Evolutionary conservation across 2,113 vertebrate species (phyloP).

Genomic region (Stegastes partitus): DNA sequence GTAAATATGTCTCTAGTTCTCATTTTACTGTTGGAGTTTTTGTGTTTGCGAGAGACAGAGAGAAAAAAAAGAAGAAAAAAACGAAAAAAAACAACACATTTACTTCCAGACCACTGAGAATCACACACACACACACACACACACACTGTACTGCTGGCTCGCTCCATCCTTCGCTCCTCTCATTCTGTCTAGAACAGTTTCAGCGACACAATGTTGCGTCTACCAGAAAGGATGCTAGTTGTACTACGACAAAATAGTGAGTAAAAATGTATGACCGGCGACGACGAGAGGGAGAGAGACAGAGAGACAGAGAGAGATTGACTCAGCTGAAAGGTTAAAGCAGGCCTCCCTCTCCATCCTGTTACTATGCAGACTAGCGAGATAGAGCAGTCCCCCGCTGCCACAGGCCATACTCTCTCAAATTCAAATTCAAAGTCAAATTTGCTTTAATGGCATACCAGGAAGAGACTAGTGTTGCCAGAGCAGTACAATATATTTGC

Average conservation of each 20-base stretch:
- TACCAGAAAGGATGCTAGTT: constrained; percentile 20
- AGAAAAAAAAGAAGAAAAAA: not conserved
- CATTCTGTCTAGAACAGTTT: constrained; percentile 14
- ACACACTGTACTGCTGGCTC: constrained; percentile 2
- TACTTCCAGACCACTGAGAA: constrained; percentile 55
- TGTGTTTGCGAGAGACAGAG: constrained; percentile 28
- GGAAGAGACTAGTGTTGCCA: constrained; percentile 45
- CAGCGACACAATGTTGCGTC: not conserved
- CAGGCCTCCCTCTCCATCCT: constrained; percentile 67
- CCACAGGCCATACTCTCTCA: constrained; percentile 68
- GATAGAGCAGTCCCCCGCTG: constrained; percentile 53
- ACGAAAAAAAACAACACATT: constrained; percentile 20
- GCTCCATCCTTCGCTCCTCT: constrained; percentile 12
- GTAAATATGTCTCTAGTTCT: constrained; percentile 53
- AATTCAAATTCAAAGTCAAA: constrained; percentile 71
- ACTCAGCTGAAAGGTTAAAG: constrained; percentile 78
- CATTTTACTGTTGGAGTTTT: constrained; percentile 11
- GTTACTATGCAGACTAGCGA: constrained; percentile 83
- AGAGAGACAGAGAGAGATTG: constrained; percentile 52
- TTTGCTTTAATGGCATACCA: constrained; percentile 58
- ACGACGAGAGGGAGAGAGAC: constrained; percentile 22
- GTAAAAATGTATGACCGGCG: constrained; percentile 35
- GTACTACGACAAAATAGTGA: constrained; percentile 12
- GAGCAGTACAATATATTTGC: constrained; percentile 44
- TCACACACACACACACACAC: constrained; percentile 13